Base-by-base conservation (phyloP, 2,113 vertebrate genomes). In the Erythrocercus mccallii region DNA sequence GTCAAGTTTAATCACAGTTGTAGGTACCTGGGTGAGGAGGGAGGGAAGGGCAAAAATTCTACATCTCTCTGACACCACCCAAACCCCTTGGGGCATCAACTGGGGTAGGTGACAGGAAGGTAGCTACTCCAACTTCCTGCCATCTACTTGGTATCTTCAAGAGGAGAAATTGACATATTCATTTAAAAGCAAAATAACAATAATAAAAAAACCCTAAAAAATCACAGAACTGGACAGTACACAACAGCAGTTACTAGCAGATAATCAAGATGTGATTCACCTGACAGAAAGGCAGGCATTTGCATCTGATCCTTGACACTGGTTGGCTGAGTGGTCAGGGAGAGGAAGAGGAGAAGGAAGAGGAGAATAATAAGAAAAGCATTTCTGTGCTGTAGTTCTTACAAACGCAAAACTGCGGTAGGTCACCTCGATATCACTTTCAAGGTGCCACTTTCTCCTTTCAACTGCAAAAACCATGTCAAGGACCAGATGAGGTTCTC, bases 121-220 rank as follows among this genome's bases (percentile, higher is more conserved):
- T 10, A 16, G 15, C 33, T 35, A 15, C 45, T 21, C 12, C 8
- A n/a, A 35, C 22, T 35, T 62, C 48, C 25, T 44, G 15, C 20
- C 15, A 3, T 5, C 15, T 37, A 23, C 15, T 16, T 2, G 0
- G 3, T 5, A 25, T n/a, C 61, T 45, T 54, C 30, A 18, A 61
- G 38, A 33, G 42, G 22, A 44, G 18, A 35, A 42, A 10, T 0
- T 48, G 17, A 37, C 6, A 12, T 24, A 20, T 17, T 48, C 10
- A 19, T n/a, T 70, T 28, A 38, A 57, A 70, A 89, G n/a, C 17
- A 72, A 38, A 14, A 1, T 21, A 47, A 27, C 4, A 17, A 22
- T 8, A 38, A 53, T n/a, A 7, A 31, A 81, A 37, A 44, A 7
- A 0, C 0, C 11, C 40, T 23, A 53, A 30, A 15, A 54, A 35